Evolutionary conservation across 2,797 vertebrate genomes (phyloP).

Genomic region (Moxostoma hubbsi): DNA sequence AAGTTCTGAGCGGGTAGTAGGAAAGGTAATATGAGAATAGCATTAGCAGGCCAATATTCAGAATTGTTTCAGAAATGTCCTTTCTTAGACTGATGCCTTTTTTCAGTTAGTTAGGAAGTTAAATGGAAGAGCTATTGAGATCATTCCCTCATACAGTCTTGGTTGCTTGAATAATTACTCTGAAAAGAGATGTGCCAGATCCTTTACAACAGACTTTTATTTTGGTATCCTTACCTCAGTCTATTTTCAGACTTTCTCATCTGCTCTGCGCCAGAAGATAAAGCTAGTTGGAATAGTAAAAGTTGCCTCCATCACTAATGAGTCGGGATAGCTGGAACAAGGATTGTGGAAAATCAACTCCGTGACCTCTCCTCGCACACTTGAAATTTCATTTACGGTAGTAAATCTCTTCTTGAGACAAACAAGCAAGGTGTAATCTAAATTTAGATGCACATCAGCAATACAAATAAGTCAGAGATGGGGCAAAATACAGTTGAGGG

Average conservation of each 20-base stretch:
- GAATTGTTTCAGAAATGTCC: slow-evolving; percentile 35
- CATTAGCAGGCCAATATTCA: slow-evolving; percentile 30
- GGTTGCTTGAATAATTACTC: slow-evolving; percentile 37
- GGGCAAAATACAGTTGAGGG: not conserved
- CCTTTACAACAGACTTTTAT: slow-evolving; percentile 48
- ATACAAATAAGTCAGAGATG: slow-evolving; percentile 6
- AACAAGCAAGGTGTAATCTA: slow-evolving; percentile 23
- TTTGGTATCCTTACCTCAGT: slow-evolving; percentile 45
- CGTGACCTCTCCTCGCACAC: slow-evolving; percentile 18
- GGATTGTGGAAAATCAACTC: slow-evolving; percentile 38
- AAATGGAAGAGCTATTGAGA: slow-evolving; percentile 33
- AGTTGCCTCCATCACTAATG: slow-evolving; percentile 57
- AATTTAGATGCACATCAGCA: slow-evolving; percentile 5
- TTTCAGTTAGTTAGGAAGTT: slow-evolving; percentile 7
- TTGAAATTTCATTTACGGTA: slow-evolving; percentile 24
- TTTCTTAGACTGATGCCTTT: slow-evolving; percentile 9
- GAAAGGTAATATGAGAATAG: slow-evolving; percentile 44
- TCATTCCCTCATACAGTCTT: slow-evolving; percentile 3
- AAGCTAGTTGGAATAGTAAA: slow-evolving; percentile 58
- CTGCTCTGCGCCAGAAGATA: slow-evolving; percentile 52
- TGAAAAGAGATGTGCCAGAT: slow-evolving; percentile 31
- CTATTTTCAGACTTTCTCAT: slow-evolving; percentile 54
- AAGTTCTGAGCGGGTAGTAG: slow-evolving; percentile 33
- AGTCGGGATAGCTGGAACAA: slow-evolving; percentile 53
- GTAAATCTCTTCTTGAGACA: slow-evolving; percentile 20